Conservation (phyloP, 2,888 invertebrate genomes). For the Coenonympha arcania region DNA sequence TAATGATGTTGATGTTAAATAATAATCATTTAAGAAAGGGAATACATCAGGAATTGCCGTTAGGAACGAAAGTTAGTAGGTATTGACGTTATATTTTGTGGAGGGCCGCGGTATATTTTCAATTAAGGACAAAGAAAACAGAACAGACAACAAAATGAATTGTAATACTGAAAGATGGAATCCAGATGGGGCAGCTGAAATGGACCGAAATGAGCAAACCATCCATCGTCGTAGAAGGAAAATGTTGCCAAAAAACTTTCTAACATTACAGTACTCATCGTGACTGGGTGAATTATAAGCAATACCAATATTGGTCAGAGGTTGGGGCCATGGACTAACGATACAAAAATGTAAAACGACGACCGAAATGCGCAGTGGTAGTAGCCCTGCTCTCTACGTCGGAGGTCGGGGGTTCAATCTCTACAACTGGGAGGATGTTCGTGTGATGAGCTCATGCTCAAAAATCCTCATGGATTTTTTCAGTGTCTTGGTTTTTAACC, state of each 20-base stretch:
- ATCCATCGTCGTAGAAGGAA: constrained; percentile 21
- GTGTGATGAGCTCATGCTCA: too few relatives aligned
- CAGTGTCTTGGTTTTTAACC: too few relatives aligned
- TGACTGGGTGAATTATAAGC: constrained; percentile 11
- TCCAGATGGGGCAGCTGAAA: constrained; percentile 24
- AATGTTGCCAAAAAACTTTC: constrained; percentile 8
- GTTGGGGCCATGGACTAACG: not conserved
- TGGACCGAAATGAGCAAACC: constrained; percentile 24
- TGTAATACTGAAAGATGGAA: constrained; percentile 23
- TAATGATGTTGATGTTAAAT: not conserved
- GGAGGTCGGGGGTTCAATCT: too few relatives aligned
- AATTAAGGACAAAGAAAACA: constrained; percentile 16
- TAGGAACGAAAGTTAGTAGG: too few relatives aligned
- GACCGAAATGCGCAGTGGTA: too few relatives aligned
- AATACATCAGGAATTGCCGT: too few relatives aligned
- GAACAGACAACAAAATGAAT: constrained; percentile 23
- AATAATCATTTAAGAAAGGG: too few relatives aligned
- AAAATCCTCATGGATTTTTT: too few relatives aligned
- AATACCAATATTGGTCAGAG: not conserved
- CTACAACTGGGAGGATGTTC: too few relatives aligned
- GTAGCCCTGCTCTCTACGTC: too few relatives aligned
- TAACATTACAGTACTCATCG: constrained; percentile 16
- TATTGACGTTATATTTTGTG: not conserved
- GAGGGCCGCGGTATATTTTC: not conserved
- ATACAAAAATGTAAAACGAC: too few relatives aligned